Evolutionary conservation across 1,140 invertebrate species (phyloP), one percentile per base, ranked within the genome.

Genomic region (Drosophila kepulauana): DNA sequence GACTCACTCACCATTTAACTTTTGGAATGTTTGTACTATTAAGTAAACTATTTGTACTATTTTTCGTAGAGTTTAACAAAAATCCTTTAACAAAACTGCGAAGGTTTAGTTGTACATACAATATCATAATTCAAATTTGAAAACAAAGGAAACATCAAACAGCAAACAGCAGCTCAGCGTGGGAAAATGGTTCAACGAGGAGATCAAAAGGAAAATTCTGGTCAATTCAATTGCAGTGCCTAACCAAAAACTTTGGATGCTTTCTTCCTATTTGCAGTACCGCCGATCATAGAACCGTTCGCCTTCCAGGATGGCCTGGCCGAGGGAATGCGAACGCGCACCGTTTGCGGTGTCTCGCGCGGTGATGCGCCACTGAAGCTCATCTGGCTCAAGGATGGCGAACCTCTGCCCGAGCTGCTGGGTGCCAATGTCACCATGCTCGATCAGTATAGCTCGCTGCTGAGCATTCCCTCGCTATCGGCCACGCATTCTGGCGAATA

Each of bases 281-380:
- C 96, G 93, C 96, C 96, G 94, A 96, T 95, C 94, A 96, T 97
- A 94, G 96, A 96, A 94, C 96, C 96, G 93, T 97, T 97, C 95
- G 95, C 94, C 94, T 96, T 96, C 94, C 96, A 96, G 94, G 95
- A 96, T 92, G 96, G 95, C 90, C 95, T 97, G 87, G 95, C 95
- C 91, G 96, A 97, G 94, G 97, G 96, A 91, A 96, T 97, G 94
- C 95, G 97, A 92, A 97, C 97, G 54, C 95, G 96, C 82, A 95
- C 97, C 86, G 96, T 97, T 79, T 98, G 97, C 94, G 96, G 96
- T 79, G 96, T 97, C 79, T 96, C 96, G 92, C 95, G 95, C 84
- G 96, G 96, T 77, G 96, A 97, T 93, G 94, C 95, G 74, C 96
- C 96, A 45, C 92, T 97, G 30, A 94, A 94, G 78, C 95, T 97